These are phyloP conservation scores for Drosophila subpulchrella DNA, from an alignment of 1,140 invertebrate species.

Conservation along the genomic window DNA sequence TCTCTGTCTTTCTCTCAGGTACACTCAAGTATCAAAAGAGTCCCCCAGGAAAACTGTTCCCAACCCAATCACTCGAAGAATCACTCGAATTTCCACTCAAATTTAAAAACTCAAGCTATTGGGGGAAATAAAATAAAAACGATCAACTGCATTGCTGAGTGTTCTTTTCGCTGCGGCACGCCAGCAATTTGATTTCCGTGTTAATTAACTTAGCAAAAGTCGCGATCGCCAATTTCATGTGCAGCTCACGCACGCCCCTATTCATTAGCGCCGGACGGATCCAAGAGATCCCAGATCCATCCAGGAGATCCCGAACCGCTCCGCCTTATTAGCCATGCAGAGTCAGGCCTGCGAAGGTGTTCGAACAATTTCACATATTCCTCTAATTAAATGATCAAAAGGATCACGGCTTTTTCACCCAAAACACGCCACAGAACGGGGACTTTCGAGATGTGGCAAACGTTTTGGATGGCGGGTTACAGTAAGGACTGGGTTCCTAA, in stretches of 20 bases:
- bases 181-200: constrained; percentile 80
- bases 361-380: constrained; percentile 82
- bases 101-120: not conserved
- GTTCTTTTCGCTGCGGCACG: constrained; percentile 49
- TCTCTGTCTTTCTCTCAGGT: constrained; percentile 9
- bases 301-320: constrained; percentile 3
- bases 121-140: not conserved
- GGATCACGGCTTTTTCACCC: constrained; percentile 73
- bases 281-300: not conserved
- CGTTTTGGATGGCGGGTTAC: not conserved
- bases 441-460: constrained; percentile 23
- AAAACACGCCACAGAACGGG: constrained; percentile 13
- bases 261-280: constrained; percentile 72
- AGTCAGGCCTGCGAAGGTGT: constrained; percentile 65
- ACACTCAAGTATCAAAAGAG: not conserved
- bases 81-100: not conserved
- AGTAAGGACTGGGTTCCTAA: not conserved
- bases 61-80: constrained; percentile 9
- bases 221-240: constrained; percentile 67
- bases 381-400: constrained; percentile 83
- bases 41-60: constrained; percentile 36
- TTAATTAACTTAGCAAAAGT: constrained; percentile 82
- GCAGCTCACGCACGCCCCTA: constrained; percentile 80
- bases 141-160: constrained; percentile 13
- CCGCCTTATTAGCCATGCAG: constrained; percentile 77